Evolutionary conservation across 2,113 vertebrate species (phyloP), one percentile per base, ranked within the genome.

Genomic region (Corythornis madagascariensis): DNA sequence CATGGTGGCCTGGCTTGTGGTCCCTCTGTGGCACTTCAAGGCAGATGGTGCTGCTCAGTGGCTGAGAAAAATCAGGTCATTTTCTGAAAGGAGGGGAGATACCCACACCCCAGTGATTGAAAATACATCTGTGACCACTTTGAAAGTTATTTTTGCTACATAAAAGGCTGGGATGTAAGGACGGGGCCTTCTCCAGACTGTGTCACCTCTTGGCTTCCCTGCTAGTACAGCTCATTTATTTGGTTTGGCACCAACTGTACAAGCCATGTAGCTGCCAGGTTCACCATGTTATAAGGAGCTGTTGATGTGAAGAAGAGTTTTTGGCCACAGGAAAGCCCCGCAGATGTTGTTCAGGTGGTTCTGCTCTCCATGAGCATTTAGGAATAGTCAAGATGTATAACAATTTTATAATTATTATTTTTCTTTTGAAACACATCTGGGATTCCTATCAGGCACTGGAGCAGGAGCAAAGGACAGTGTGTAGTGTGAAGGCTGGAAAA

Each of bases 321-420:
- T 78, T 89, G 93, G 90, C 92, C 3, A 6, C 66, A 67, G 88
- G 78, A 94, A 92, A 92, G 61, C 90, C 78, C 70, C 48, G 38
- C 87, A 93, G 92, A 92, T 93, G 94, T 80, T 92, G 77, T 77
- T 81, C 81, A 90, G 92, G 93, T 92, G 91, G 91, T 94, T 95
- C 82, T 92, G 57, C 85, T 96, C 90, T 73, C 83, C 60, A 17
- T 0, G 1, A 95, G 29, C 10, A 0, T 92, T 90, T 83, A 79
- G 77, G 82, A 93, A 82, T 40, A 65, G 74, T 61, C 73, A 72
- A 72, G 48, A 52, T 0, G 0, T 50, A 28, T 38, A 85, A 83
- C 91, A 50, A 38, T 85, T 90, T 91, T 80, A 72, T 1, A 10
- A 48, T 64, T 28, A 78, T 83, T 93, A 69, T 86, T 91, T 90